phyloP scores from a whole-genome alignment of 2,888 invertebrate genomes.

The Lepidocyrtoides sp. region DNA sequence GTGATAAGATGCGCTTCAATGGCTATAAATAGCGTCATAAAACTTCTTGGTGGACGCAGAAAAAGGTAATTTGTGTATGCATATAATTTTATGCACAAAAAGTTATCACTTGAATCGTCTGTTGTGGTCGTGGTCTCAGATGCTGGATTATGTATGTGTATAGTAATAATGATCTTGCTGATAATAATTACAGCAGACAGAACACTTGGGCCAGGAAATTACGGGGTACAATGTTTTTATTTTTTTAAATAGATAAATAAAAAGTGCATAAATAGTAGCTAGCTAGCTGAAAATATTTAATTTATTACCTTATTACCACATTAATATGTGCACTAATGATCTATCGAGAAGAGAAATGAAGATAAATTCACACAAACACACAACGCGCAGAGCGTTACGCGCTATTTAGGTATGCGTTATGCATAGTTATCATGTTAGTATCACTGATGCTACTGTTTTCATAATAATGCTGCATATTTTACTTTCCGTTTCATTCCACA shows the following conservation, averaged over 20 bases:
- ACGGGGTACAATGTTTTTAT: neutral
- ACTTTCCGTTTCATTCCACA: neutral
- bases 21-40: constrained; percentile 40
- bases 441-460: no score
- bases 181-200: constrained; percentile 14
- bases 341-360: neutral
- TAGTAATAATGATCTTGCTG: neutral
- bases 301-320: no score
- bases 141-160: neutral
- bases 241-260: no score
- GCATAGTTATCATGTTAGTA: no score
- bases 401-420: no score
- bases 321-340: neutral
- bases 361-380: neutral
- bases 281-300: no score
- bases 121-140: neutral
- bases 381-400: neutral
- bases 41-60: neutral
- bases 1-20: constrained; percentile 32
- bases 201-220: neutral
- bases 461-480: no score
- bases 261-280: no score
- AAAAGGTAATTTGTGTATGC: neutral
- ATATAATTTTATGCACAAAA: neutral
- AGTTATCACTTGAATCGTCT: neutral